Conservation (phyloP, 2,113 vertebrate species). For the Saguinus midas region DNA sequence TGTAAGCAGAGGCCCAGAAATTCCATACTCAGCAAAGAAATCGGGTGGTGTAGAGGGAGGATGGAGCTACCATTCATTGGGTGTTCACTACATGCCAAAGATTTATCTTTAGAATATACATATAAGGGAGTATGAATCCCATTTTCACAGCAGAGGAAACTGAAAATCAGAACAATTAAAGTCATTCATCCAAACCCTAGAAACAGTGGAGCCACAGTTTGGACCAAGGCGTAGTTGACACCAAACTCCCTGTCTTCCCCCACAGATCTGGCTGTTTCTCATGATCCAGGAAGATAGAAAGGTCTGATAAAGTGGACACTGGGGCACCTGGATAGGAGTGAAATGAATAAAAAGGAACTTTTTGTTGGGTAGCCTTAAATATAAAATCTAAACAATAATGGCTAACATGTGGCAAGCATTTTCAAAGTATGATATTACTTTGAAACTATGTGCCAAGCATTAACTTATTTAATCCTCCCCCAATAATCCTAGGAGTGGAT, state of each 20-base stretch:
- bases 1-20: background rate
- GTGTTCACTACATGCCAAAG: background rate
- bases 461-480: background rate
- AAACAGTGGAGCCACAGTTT: background rate
- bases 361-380: background rate
- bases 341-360: background rate
- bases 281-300: background rate
- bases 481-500: background rate
- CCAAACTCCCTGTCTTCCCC: background rate
- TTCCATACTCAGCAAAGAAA: background rate
- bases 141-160: background rate
- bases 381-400: background rate
- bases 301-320: background rate
- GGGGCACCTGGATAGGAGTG: background rate
- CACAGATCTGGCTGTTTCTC: background rate
- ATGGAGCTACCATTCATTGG: fast-evolving
- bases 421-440: background rate
- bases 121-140: background rate
- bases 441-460: no score
- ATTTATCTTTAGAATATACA: background rate
- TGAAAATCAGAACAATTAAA: background rate
- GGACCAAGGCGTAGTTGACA: background rate
- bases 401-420: background rate
- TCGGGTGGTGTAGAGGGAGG: background rate
- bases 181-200: background rate